Evolutionary conservation across 2,113 vertebrate genomes (phyloP), one percentile per base, ranked within the genome.

Genomic region (Onychostoma macrolepis): DNA sequence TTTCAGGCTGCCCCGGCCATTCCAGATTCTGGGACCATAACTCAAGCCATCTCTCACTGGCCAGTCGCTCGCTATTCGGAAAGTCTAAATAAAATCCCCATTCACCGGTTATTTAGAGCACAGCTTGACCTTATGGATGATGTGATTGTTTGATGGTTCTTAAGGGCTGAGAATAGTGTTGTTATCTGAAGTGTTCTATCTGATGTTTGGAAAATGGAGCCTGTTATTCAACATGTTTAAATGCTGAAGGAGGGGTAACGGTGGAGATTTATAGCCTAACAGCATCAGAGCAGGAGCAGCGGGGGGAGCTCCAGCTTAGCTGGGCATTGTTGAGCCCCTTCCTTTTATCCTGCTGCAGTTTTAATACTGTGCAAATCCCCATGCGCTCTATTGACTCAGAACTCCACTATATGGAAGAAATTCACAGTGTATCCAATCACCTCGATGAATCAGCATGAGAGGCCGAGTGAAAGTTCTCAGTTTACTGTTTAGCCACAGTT

Each of bases 321-420:
- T 50, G 38, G 83, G 83, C 21, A 80, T 87, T 79, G 75, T 79
- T 85, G 65, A 56, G 30, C 45, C 53, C 82, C 50, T 79, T 41
- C 13, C 26, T 33, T 83, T 85, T 74, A 80, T 85, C 82, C 87
- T 53, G 56, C 17, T 67, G 12, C 0, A 65, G 61, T 78, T 77
- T 87, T 87, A 83, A 87, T 83, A 63, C 80, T 50, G 56, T 83
- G 56, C 43, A 87, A 83, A 77, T 83, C 86, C 80, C 86, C 71
- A 43, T 45, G 74, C 0, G 74, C 56, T 85, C 75, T 77, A 28
- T 77, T 85, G 84, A 76, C 41, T 33, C 58, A 50, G 56, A 45
- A 38, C 41, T 85, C 58, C 15, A 33, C 26, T 45, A 71, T 50
- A 83, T 71, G 45, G 50, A 28, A 83, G 65, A 72, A 26, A 58